Conservation (phyloP, 2,113 vertebrate genomes). For the Puffinus mauretanicus region DNA sequence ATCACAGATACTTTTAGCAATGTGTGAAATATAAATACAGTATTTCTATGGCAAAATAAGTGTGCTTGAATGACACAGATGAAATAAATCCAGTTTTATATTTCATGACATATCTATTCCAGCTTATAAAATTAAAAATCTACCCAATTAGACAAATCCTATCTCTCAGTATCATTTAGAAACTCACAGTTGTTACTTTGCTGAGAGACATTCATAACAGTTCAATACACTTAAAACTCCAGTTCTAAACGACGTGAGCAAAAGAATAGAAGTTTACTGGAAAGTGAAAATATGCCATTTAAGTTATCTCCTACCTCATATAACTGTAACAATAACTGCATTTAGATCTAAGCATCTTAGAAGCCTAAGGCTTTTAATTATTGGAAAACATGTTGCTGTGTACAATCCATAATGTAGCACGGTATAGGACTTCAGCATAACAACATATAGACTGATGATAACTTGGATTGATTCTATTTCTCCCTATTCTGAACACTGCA, state of each 20-base stretch:
- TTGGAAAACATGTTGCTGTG: background rate
- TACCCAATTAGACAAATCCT: background rate
- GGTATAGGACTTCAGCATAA: background rate
- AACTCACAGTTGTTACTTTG: background rate
- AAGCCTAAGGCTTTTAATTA: background rate
- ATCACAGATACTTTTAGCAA: background rate
- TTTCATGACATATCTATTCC: background rate
- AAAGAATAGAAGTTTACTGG: background rate
- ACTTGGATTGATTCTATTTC: background rate
- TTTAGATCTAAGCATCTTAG: background rate
- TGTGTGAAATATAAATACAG: background rate
- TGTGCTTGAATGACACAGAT: background rate
- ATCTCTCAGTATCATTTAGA: background rate
- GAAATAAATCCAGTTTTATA: background rate
- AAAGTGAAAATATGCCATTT: background rate
- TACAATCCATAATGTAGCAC: background rate
- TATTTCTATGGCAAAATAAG: background rate
- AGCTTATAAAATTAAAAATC: background rate
- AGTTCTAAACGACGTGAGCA: background rate
- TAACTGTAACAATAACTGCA: background rate
- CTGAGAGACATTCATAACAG: background rate
- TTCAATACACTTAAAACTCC: background rate
- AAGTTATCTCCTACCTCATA: background rate
- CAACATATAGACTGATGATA: background rate
- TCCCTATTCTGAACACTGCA: background rate